Percentiles rank a stretch among this genome's conserved stretches.
Conservation (phyloP, 2,113 vertebrate species). For the Gambusia holbrooki region DNA sequence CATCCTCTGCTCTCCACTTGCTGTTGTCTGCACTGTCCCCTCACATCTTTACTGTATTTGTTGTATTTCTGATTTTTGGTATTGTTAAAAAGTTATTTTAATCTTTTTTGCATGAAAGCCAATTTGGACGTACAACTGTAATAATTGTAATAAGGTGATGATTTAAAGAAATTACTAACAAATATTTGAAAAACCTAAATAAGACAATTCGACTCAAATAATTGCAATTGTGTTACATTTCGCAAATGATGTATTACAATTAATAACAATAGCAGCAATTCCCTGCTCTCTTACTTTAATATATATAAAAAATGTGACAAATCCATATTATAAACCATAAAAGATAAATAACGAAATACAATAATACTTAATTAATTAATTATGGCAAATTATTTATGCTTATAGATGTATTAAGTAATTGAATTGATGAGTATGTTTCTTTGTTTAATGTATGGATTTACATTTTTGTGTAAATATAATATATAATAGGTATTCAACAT, state of each 20-base stretch:
- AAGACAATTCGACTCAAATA: no score
- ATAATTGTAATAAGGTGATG: not conserved
- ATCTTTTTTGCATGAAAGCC: not conserved
- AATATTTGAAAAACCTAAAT: no score
- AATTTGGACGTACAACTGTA: not conserved
- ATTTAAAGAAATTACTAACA: no score
- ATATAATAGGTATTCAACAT: no score
- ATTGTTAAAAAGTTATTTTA: not conserved
- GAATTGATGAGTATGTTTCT: no score
- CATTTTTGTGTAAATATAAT: no score
- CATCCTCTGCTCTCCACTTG: not conserved
- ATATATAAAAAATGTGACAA: not conserved
- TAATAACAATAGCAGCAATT: not conserved
- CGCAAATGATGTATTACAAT: not conserved
- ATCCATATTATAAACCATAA: not conserved
- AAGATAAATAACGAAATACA: no score
- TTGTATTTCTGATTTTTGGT: not conserved
- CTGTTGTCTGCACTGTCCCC: no score
- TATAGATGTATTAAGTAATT: no score
- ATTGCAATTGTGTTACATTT: not conserved
- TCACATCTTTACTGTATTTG: not conserved
- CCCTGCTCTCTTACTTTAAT: not conserved
- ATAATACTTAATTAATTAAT: no score
- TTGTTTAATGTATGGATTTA: no score
- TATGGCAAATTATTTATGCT: no score